Conservation (phyloP, 2,113 vertebrate genomes). For the Ibidorhyncha struthersii region DNA sequence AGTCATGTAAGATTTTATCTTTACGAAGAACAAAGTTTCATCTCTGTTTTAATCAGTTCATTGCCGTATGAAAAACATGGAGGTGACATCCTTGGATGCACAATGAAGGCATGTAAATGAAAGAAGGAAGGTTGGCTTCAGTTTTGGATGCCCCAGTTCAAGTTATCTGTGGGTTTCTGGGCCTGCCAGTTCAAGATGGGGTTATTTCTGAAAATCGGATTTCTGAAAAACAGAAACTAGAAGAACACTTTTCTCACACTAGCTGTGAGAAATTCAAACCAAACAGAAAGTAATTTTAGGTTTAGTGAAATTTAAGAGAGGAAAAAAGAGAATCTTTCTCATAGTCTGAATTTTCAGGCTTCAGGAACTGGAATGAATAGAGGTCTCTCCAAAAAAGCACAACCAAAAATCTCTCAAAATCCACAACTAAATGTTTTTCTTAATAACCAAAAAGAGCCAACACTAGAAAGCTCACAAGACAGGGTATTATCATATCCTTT, state of each 20-base stretch:
- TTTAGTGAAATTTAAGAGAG: background rate
- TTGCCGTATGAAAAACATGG: rapidly evolving
- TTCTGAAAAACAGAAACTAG: background rate
- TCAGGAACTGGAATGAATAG: background rate
- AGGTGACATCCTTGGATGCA: background rate
- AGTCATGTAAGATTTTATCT: background rate
- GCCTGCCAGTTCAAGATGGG: background rate
- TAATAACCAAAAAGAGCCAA: background rate
- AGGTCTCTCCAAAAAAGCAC: background rate
- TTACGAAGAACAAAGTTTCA: background rate
- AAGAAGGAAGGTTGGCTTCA: background rate
- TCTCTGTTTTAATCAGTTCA: background rate
- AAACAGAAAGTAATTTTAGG: background rate
- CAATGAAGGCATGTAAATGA: background rate
- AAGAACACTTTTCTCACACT: background rate
- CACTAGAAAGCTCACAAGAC: background rate
- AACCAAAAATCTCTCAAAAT: background rate
- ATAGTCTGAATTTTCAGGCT: background rate
- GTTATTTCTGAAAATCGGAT: background rate
- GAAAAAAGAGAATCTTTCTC: background rate
- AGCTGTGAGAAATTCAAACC: background rate
- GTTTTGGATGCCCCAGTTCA: background rate
- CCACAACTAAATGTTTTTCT: background rate
- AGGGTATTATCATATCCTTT: background rate
- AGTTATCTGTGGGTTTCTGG: background rate